Evolutionary conservation across 2,888 invertebrate species (phyloP).

Genomic region (Epistrophe eligans): DNA sequence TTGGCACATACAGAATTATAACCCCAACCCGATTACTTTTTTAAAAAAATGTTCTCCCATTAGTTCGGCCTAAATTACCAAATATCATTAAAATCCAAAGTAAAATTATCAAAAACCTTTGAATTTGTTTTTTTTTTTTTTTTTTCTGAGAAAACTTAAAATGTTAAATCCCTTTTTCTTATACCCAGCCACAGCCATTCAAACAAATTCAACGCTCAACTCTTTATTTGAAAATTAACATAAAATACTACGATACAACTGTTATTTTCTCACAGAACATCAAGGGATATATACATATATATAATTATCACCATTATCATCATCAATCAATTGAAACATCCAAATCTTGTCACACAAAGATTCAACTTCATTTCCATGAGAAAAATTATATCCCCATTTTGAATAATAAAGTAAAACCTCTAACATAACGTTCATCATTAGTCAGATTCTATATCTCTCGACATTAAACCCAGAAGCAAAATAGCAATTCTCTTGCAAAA

Average conservation of each 20-base stretch:
- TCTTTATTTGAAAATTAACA: neutral
- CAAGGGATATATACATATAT: neutral
- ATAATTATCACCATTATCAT: conserved; percentile 10
- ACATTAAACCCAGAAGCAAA: neutral
- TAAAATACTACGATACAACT: neutral
- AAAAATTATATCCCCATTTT: neutral
- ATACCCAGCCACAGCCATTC: neutral
- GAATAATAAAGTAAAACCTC: conserved; percentile 4
- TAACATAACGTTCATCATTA: neutral
- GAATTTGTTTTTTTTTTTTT: neutral
- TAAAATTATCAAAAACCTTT: neutral
- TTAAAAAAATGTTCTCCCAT: no score
- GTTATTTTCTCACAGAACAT: conserved; percentile 1
- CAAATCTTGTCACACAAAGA: neutral
- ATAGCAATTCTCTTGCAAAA: conserved; percentile 7
- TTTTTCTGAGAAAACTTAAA: neutral
- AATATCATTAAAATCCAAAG: neutral
- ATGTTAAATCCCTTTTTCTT: neutral
- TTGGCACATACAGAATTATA: no score
- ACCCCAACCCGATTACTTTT: no score
- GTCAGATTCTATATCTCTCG: neutral
- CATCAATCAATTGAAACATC: conserved; percentile 29
- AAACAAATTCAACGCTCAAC: neutral
- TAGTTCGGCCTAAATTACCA: no score
- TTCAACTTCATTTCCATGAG: conserved; percentile 4